A percentile compares a stretch with the other conserved stretches of the same genome.
These are phyloP conservation scores for Syndactyla subalaris DNA, from an alignment of 2,797 vertebrate genomes.

Conservation along the genomic window DNA sequence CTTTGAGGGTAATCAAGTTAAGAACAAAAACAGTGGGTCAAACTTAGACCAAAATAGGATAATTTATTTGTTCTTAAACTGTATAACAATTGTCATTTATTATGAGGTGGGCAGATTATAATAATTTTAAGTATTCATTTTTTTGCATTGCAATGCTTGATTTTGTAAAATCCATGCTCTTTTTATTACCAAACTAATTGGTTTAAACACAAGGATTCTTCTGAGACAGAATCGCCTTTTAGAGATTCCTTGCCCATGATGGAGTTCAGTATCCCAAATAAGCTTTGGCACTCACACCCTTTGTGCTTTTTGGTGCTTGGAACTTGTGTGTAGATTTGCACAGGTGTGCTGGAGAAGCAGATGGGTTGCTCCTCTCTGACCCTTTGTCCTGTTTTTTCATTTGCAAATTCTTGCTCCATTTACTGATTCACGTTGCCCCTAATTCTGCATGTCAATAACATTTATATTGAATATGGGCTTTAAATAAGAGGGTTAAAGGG, in stretches of 20 bases:
- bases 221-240: background rate
- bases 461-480: background rate
- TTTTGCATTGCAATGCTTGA: background rate
- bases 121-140: background rate
- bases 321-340: background rate
- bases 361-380: background rate
- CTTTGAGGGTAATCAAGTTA: background rate
- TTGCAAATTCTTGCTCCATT: background rate
- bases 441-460: background rate
- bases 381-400: background rate
- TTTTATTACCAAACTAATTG: background rate
- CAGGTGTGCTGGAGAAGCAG: background rate
- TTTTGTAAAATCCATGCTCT: background rate
- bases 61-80: background rate
- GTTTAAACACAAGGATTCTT: background rate
- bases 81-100: background rate
- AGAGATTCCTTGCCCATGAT: background rate
- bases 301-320: background rate
- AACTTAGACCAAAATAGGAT: background rate
- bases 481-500: background rate
- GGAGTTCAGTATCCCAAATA: background rate
- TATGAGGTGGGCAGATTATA: background rate
- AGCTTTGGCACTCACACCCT: background rate
- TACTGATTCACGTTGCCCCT: background rate
- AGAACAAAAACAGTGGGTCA: background rate